These are phyloP conservation scores for Planiliza haematocheilus DNA, from an alignment of 2,113 vertebrate genomes.

Conservation along the genomic window DNA sequence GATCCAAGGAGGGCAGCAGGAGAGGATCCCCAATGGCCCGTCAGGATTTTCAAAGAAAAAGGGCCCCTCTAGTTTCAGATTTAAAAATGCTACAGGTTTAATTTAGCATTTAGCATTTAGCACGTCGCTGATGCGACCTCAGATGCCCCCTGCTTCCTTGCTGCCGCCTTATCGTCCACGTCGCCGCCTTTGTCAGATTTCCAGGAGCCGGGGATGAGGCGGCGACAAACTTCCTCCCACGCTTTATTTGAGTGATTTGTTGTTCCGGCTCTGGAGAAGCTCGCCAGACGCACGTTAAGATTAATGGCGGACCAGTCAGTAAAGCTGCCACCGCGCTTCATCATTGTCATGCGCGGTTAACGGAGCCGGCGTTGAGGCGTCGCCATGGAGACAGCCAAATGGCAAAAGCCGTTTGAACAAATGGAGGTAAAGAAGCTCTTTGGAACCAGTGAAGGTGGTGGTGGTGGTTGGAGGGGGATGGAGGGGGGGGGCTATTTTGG, in stretches of 20 bases:
- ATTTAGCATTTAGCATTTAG: no score
- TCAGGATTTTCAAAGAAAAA: slow-evolving; percentile 4
- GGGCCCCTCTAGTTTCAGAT: background rate
- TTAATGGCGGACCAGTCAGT: slow-evolving; percentile 65
- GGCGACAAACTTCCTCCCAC: slow-evolving; percentile 7
- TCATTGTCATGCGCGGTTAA: slow-evolving; percentile 60
- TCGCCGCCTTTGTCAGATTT: no score
- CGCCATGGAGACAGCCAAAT: slow-evolving; percentile 73
- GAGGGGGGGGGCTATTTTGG: slow-evolving; percentile 47
- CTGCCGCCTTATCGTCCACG: no score
- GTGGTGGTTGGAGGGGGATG: background rate
- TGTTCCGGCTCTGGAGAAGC: slow-evolving; percentile 42
- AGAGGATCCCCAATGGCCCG: slow-evolving; percentile 17
- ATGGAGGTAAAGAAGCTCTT: slow-evolving; percentile 66
- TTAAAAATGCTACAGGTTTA: background rate
- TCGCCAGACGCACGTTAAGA: slow-evolving; percentile 62
- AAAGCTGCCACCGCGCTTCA: slow-evolving; percentile 64
- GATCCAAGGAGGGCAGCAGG: slow-evolving; percentile 16
- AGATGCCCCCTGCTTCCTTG: no score
- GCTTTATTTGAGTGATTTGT: slow-evolving; percentile 31
- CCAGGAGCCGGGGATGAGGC: background rate
- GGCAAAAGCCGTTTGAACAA: slow-evolving; percentile 61
- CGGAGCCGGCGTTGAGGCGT: slow-evolving; percentile 65
- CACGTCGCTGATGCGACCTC: no score
- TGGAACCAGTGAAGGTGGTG: slow-evolving; percentile 52